A percentile compares a stretch with the other conserved stretches of the same genome.
phyloP scores from a whole-genome alignment of 2,888 invertebrate species.

The Steinernema scapterisci region DNA sequence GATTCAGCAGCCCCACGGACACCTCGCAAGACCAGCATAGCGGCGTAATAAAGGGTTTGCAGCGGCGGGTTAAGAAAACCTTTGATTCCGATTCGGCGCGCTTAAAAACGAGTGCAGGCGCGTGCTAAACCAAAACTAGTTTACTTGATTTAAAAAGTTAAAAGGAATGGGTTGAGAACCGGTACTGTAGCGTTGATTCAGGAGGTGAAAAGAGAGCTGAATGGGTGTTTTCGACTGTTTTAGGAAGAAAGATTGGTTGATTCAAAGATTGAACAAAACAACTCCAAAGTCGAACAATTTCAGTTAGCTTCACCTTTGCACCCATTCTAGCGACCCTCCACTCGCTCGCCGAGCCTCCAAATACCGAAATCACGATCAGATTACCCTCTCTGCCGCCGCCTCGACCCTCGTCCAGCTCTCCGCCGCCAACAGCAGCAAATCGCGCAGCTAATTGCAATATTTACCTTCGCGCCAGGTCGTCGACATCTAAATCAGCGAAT shows the following conservation, averaged over 20 bases:
- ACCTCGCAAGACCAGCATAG: too few relatives aligned
- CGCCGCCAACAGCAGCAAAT: background rate
- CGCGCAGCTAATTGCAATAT: conserved; percentile 23
- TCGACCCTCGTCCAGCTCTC: too few relatives aligned
- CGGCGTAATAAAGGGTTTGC: background rate
- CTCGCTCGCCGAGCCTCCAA: background rate
- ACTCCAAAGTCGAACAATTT: too few relatives aligned
- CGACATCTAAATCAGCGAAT: background rate
- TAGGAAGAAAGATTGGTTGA: too few relatives aligned
- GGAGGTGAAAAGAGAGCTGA: too few relatives aligned
- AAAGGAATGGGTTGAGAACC: background rate
- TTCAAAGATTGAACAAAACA: too few relatives aligned
- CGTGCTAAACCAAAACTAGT: background rate
- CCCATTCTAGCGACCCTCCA: too few relatives aligned
- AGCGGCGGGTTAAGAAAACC: background rate
- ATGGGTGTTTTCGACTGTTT: too few relatives aligned
- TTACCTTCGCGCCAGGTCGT: background rate
- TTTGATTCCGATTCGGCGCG: background rate
- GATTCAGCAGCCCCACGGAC: too few relatives aligned
- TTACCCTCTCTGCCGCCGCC: background rate
- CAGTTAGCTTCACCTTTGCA: too few relatives aligned
- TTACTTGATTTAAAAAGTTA: background rate
- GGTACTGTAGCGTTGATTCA: background rate
- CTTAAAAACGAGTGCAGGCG: background rate
- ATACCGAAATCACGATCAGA: background rate